Evolutionary conservation across 2,113 vertebrate species (phyloP).

Genomic region (Tautogolabrus adspersus): DNA sequence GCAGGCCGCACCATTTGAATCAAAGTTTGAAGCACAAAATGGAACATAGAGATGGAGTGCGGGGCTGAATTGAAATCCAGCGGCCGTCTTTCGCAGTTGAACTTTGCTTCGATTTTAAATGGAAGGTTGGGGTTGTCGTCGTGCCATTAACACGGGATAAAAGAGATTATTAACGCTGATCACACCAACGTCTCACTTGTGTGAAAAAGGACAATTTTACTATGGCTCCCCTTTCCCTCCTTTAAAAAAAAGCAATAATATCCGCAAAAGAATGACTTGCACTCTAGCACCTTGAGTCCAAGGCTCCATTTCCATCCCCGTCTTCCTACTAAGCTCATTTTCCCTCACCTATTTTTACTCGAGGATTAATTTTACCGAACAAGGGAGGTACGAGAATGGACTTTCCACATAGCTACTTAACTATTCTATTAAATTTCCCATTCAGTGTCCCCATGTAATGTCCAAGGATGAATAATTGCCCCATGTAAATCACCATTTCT

Average conservation of each 20-base stretch:
- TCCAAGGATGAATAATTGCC: conserved; percentile 97
- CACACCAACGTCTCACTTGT: conserved; percentile 75
- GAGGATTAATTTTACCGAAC: conserved; percentile 98
- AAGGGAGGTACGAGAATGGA: conserved; percentile 89
- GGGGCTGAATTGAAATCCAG: conserved; percentile 65
- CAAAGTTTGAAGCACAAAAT: conserved; percentile 77
- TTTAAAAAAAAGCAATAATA: conserved; percentile 80
- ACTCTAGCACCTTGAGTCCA: conserved; percentile 75
- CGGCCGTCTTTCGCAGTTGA: conserved; percentile 74
- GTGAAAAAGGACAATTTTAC: conserved; percentile 80
- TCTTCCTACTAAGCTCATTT: conserved; percentile 71
- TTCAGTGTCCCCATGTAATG: conserved; percentile 95
- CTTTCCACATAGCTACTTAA: conserved; percentile 89
- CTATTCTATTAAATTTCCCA: conserved; percentile 99
- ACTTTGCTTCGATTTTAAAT: conserved; percentile 83
- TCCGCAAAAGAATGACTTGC: conserved; percentile 78
- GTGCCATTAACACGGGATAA: conserved; percentile 80
- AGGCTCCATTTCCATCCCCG: conserved; percentile 50
- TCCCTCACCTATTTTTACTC: conserved; percentile 96
- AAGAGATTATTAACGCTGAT: conserved; percentile 83
- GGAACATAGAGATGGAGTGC: conserved; percentile 51
- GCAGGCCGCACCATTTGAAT: conserved; percentile 67
- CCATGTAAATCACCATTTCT: conserved; percentile 97
- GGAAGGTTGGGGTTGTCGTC: conserved; percentile 71
- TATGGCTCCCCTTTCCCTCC: conserved; percentile 57